Base-by-base conservation (phyloP, 2,888 invertebrate genomes). In the Drosophila cognata region DNA sequence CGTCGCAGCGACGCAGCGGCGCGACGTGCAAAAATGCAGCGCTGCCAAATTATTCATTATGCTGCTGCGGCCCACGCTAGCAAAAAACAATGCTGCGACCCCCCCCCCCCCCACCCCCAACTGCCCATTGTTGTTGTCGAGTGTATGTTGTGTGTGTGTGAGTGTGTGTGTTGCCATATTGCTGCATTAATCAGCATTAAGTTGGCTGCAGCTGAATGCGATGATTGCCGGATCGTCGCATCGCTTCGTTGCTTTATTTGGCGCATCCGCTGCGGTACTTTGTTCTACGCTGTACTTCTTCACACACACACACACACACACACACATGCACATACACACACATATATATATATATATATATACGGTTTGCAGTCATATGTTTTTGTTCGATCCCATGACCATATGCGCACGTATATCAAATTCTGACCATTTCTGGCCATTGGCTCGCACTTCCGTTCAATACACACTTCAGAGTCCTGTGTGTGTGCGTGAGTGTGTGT, bases 371-470 rank as follows among this genome's bases (percentile, higher is more conserved):
- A 65, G 48, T 58, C 78, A 77, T 70, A 63, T 74, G 74, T 43
- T 58, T 60, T 38, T 55, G 25, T 59, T 59, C 52, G 72, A 71
- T 74, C 78, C 74, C 63, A 64, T 78, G 71, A 68, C 65, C 72
- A 72, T 80, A 71, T 79, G 75, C 52, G 68, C 66, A 61, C 68
- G 64, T 71, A 76, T 88, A 85, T 83, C 87, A 72, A 82, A 82
- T 84, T 88, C 75, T 81, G 66, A 25, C 71, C 81, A 81, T 81
- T 88, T 88, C 71, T 86, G 84, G 77, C 66, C 89, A 88, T 76
- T 88, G 84, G 89, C 76, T 88, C 70, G 89, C 82, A 85, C 89
- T 85, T 85, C 85, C 85, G 85, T 73, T 85, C 60, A 50, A 29
- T 43, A 65, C 41, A 41, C 36, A 60, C 41, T 13, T 16, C 18